Evolutionary conservation across 2,888 invertebrate genomes (phyloP).

Genomic region (Dasysyrphus tricinctus): DNA sequence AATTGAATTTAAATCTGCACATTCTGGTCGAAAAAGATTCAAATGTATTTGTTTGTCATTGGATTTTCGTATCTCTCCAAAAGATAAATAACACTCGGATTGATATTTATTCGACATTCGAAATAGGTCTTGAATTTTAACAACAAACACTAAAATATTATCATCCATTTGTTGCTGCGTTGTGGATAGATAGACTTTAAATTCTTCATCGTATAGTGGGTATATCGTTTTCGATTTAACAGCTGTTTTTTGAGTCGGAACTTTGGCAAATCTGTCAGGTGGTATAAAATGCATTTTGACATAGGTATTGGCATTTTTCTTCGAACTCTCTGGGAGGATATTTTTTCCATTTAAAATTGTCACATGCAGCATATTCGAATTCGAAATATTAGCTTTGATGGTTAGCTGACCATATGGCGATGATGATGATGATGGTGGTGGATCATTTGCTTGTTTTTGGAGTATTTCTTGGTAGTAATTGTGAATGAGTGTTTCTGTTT

Average conservation of each 20-base stretch:
- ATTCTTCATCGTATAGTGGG: slow-evolving; percentile 97
- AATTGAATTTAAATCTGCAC: slow-evolving; percentile 84
- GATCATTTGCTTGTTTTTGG: slow-evolving; percentile 87
- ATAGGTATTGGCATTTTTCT: slow-evolving; percentile 96
- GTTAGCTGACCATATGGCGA: slow-evolving; percentile 91
- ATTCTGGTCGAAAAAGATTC: slow-evolving; percentile 88
- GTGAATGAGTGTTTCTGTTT: slow-evolving; percentile 94
- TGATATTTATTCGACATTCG: slow-evolving; percentile 96
- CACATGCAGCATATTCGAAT: slow-evolving; percentile 85
- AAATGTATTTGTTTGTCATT: slow-evolving; percentile 90
- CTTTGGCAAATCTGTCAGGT: slow-evolving; percentile 90
- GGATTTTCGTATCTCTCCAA: slow-evolving; percentile 88
- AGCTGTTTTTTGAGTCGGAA: slow-evolving; percentile 92
- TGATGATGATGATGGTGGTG: slow-evolving; percentile 86
- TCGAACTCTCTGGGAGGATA: slow-evolving; percentile 93
- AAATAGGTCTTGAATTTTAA: slow-evolving; percentile 98
- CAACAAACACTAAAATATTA: slow-evolving; percentile 92
- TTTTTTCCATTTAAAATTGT: slow-evolving; percentile 96
- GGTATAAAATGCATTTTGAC: slow-evolving; percentile 94
- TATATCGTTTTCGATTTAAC: slow-evolving; percentile 96
- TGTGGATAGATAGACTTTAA: slow-evolving; percentile 92
- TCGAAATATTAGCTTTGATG: slow-evolving; percentile 89
- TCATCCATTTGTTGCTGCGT: slow-evolving; percentile 88
- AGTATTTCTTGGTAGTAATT: slow-evolving; percentile 88
- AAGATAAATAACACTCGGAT: slow-evolving; percentile 95